A percentile compares a stretch with the other conserved stretches of the same genome.
phyloP scores from a whole-genome alignment of 2,797 vertebrate species.

The Hyperoplus immaculatus region DNA sequence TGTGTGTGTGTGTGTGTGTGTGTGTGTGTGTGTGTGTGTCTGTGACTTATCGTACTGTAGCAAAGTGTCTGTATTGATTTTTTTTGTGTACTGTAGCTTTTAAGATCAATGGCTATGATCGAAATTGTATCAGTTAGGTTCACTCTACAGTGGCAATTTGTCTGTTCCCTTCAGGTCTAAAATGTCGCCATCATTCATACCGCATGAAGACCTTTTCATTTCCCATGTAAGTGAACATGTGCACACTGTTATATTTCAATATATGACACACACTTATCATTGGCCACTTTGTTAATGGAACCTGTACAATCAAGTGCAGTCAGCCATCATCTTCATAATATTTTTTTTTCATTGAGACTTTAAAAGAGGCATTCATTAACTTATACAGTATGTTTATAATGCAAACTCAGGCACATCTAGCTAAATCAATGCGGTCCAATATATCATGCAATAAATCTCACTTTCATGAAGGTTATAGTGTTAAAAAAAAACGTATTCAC shows the following conservation, averaged over 20 bases:
- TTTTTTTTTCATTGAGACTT: background rate
- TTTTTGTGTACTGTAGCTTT: slow-evolving; percentile 1
- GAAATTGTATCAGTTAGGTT: background rate
- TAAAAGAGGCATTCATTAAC: background rate
- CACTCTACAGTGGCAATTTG: background rate
- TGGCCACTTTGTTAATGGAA: background rate
- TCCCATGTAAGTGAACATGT: background rate
- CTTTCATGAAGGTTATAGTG: no score
- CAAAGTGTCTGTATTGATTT: slow-evolving; percentile 51
- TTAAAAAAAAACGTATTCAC: background rate
- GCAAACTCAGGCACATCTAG: no score
- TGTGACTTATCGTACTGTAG: background rate
- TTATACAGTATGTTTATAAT: no score
- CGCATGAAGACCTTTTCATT: background rate
- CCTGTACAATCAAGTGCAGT: background rate
- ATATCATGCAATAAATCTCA: no score
- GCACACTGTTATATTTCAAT: background rate
- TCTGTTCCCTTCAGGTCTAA: slow-evolving; percentile 8
- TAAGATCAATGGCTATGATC: slow-evolving; percentile 38
- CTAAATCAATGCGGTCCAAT: no score
- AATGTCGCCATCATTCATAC: background rate
- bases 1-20: background rate
- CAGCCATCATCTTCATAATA: background rate
- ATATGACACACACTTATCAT: background rate
- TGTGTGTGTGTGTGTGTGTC: background rate